Base-by-base conservation (phyloP, 2,113 vertebrate species). In the Forbesichthys agassizii region DNA sequence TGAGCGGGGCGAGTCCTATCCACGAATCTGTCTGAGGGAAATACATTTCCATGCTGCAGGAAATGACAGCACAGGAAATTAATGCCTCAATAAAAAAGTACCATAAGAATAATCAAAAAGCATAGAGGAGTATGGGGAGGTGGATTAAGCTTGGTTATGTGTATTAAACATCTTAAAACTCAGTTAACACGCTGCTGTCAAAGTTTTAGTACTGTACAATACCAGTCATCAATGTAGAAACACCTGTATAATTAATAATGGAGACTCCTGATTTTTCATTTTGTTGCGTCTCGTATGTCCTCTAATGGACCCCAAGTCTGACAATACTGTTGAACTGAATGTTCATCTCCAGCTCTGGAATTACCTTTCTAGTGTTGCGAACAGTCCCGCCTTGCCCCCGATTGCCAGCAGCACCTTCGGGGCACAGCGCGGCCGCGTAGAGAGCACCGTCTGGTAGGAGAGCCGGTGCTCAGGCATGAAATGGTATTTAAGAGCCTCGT, bases 391-490 rank as follows among this genome's bases (percentile, higher is more conserved):
- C 81, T 99, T 99, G 42, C 98, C 98, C 84, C 98, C 98, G 0
- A 98, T 95, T 0, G 98, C 97, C 14, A 98, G 96, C 16, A 99
- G 94, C 8, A 99, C 96, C 83, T 98, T 99, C 0, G 98, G 96
- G 20, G 97, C 95, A 66, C 98, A 98, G 73, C 98, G 94, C 12
- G 96, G 95, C 36, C 96, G 90, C 0, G 96, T 96, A 69, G 94
- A 94, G 84, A 99, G 82, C 88, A 98, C 85, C 46, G 89, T 98
- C 91, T 98, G 98, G 86, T 97, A 97, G 51, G 96, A 98, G 0
- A 99, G 95, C 82, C 97, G 93, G 86, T 99, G 96, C 69, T 99
- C 98, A 33, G 98, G 98, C 97, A 98, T 98, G 82, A 99, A 99
- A 85, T 99, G 97, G 89, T 99, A 99, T 76, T 99, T 98, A 0